Evolutionary conservation across 2,797 vertebrate genomes (phyloP), one percentile per base, ranked within the genome.

Genomic region (Pagetopsis macropterus): DNA sequence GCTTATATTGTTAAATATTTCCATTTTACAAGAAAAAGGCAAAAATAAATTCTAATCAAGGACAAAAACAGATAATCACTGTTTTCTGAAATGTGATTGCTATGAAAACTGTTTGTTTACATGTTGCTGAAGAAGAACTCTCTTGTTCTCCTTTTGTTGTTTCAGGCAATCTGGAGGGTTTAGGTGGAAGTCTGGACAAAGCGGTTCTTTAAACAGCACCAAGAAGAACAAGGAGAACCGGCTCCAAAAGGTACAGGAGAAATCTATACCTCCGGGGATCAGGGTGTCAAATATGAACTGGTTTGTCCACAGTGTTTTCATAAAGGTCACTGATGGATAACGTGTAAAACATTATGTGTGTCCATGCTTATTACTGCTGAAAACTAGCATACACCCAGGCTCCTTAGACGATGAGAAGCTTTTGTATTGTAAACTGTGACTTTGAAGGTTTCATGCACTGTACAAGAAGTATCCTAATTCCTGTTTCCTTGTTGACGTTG

Each of bases 131-230:
- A 37, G 33, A 37, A 37, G 33, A 37, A 37, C 33, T 9, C 33
- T 37, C 8, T 37, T 9, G 5, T 37, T 37, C 33, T 37, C 6
- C 33, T 33, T 33, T 51, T 73, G 4, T 80, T 16, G 63, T 9
- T 74, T 16, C 14, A 97, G 95, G 91, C 94, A 88, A 82, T 93
- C 90, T 67, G 94, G 86, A 79, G 84, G 86, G 51, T 94, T 94
- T 81, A 92, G 70, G 0, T 97, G 97, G 97, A 95, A 87, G 78
- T 96, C 95, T 86, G 96, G 95, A 71, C 94, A 95, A 69, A 41
- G 66, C 62, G 79, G 83, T 46, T 63, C 86, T 49, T 60, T 78
- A 70, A 86, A 69, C 70, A 83, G 21, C 45, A 44, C 70, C 54
- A 91, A 86, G 85, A 93, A 81, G 70, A 93, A 85, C 76, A 94